Conservation (phyloP, 1,140 invertebrate species). For the Sycophila sp. region DNA sequence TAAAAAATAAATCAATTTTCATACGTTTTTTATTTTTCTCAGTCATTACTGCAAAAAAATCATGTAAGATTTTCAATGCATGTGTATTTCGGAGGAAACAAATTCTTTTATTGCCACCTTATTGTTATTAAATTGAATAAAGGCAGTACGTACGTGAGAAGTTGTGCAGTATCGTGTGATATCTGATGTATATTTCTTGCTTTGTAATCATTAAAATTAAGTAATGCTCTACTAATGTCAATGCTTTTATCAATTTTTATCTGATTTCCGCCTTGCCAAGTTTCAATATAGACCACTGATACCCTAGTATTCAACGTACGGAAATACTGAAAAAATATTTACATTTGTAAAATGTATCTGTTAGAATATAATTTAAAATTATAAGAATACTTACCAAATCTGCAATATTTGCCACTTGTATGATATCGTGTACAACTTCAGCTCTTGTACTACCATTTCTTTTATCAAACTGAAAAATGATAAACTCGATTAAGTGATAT, state of each 20-base stretch:
- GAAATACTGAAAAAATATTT: constrained; percentile 79
- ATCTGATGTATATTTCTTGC: constrained; percentile 83
- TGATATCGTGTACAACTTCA: constrained; percentile 92
- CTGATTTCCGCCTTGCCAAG: constrained; percentile 91
- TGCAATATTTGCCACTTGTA: constrained; percentile 96
- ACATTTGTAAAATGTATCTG: neutral
- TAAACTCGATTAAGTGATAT: no score
- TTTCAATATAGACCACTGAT: constrained; percentile 95
- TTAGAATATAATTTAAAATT: neutral
- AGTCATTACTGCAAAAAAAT: no score
- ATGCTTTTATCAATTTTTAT: constrained; percentile 81
- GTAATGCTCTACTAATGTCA: constrained; percentile 86
- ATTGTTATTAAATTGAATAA: neutral
- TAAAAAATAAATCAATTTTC: constrained; percentile 59
- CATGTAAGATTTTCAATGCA: no score
- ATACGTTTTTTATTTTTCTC: neutral
- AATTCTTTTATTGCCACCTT: neutral
- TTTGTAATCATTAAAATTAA: constrained; percentile 90
- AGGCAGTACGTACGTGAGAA: constrained; percentile 83
- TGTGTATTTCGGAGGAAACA: neutral
- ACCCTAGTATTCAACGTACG: constrained; percentile 91
- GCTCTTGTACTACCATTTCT: constrained; percentile 88
- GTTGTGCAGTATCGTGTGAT: constrained; percentile 88
- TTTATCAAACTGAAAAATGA: constrained; percentile 84
- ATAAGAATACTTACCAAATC: constrained; percentile 82